A percentile compares a stretch with the other conserved stretches of the same genome.
These are phyloP conservation scores for Oreochromis tanganicae DNA, from an alignment of 2,113 vertebrate genomes.

Conservation along the genomic window DNA sequence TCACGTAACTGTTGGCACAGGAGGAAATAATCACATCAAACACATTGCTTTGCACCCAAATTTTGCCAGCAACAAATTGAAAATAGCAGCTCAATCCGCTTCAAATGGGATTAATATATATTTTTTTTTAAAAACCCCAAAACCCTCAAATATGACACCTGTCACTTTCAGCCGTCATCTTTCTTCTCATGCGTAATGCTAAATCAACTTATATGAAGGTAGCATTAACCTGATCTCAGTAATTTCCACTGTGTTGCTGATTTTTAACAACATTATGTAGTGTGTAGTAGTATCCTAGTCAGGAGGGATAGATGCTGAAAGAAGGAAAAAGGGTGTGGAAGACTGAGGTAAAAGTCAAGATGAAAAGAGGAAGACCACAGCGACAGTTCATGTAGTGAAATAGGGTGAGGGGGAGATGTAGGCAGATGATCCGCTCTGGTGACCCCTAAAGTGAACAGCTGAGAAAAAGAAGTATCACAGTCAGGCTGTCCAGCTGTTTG, in stretches of 20 bases:
- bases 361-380: background rate
- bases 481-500: background rate
- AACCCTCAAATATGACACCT: background rate
- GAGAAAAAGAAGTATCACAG: background rate
- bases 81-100: background rate
- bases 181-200: background rate
- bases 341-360: background rate
- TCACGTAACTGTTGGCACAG: background rate
- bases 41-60: background rate
- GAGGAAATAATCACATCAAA: background rate
- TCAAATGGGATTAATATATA: background rate
- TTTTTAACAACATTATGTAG: background rate
- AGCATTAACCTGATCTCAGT: background rate
- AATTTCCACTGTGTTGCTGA: background rate
- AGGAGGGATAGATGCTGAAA: background rate
- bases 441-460: background rate
- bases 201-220: background rate
- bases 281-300: background rate
- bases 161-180: background rate
- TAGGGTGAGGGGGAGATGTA: background rate
- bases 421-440: background rate
- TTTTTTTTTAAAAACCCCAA: accelerated
- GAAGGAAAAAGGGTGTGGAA: background rate
- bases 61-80: background rate
- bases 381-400: background rate